Conservation (phyloP, 1,140 invertebrate species). For the Diprion similis region DNA sequence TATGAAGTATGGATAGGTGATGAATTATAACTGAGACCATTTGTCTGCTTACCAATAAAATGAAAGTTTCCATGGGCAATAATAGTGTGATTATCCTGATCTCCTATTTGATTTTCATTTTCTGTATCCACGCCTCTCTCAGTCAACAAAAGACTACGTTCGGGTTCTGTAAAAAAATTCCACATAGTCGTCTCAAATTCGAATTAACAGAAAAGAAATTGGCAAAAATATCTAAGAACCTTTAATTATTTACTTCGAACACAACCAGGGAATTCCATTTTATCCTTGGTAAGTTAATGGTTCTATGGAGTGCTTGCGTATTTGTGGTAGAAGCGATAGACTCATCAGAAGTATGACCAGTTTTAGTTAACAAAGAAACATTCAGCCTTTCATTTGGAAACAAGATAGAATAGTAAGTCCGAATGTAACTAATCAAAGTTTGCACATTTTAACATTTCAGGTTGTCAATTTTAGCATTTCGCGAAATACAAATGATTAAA, state of each 20-base stretch:
- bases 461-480: too few relatives aligned
- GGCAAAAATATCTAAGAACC: slow-evolving; percentile 14
- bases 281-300: too few relatives aligned
- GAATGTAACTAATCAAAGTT: too few relatives aligned
- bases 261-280: background rate
- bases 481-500: too few relatives aligned
- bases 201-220: slow-evolving; percentile 13
- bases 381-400: too few relatives aligned
- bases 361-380: too few relatives aligned
- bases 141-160: slow-evolving; percentile 87
- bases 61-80: slow-evolving; percentile 82
- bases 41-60: slow-evolving; percentile 74
- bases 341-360: too few relatives aligned
- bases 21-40: background rate
- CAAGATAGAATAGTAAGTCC: too few relatives aligned
- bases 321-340: too few relatives aligned
- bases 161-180: slow-evolving; percentile 74
- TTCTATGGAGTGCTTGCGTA: too few relatives aligned
- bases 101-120: slow-evolving; percentile 43
- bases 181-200: background rate
- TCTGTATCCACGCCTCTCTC: slow-evolving; percentile 76
- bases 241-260: slow-evolving; percentile 4
- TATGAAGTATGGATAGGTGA: background rate
- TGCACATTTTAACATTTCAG: too few relatives aligned
- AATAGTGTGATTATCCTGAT: slow-evolving; percentile 66